Conservation (phyloP, 1,140 invertebrate species). For the Diabrotica virgifera region DNA sequence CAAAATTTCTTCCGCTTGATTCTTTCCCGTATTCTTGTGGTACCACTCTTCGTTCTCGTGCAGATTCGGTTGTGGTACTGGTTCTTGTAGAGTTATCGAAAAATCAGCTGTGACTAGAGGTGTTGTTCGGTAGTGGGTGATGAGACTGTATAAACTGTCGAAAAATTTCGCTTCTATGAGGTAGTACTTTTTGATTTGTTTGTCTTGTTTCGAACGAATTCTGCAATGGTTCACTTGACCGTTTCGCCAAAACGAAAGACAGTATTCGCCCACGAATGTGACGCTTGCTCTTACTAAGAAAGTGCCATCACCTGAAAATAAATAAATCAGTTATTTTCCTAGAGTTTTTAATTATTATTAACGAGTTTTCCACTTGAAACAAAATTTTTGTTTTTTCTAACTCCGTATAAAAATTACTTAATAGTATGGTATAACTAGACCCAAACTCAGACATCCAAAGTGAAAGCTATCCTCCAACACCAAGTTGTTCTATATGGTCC, state of each 20-base stretch:
- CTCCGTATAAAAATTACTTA: not conserved
- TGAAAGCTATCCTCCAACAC: no score
- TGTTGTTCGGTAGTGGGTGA: constrained; percentile 85
- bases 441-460: no score
- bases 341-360: not conserved
- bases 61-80: constrained; percentile 92
- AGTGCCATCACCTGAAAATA: constrained; percentile 69
- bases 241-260: constrained; percentile 90
- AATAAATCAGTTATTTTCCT: not conserved
- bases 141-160: constrained; percentile 89
- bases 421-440: no score
- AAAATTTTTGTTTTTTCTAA: not conserved
- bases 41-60: constrained; percentile 96
- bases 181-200: constrained; percentile 86
- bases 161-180: constrained; percentile 86
- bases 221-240: constrained; percentile 89
- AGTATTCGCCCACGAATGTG: constrained; percentile 95
- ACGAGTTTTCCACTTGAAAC: not conserved
- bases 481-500: no score
- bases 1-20: constrained; percentile 83
- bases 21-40: constrained; percentile 74
- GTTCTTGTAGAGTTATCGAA: constrained; percentile 80
- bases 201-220: constrained; percentile 86
- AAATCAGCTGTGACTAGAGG: constrained; percentile 87
- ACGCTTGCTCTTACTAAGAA: constrained; percentile 94